Base-by-base conservation (phyloP, 2,888 invertebrate genomes). In the Campoplex capitator region DNA sequence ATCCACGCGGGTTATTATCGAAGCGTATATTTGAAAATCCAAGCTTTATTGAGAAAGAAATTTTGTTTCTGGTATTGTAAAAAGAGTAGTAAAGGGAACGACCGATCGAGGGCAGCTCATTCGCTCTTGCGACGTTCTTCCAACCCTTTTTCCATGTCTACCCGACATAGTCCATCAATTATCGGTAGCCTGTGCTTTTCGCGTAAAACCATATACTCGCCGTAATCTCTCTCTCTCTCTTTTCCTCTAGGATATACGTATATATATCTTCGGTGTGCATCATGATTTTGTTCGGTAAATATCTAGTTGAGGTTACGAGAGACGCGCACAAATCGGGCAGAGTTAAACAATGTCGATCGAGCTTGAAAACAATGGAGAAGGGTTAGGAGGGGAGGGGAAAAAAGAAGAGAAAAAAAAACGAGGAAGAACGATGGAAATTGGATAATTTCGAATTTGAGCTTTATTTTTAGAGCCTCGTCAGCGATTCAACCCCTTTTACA, bases 401-500 rank as follows among this genome's bases (percentile, higher is more conserved):
- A 51, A 71, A 13, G 56, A 65, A 13, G 77, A 13, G 77, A 65
- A 48, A 58, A 51, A 71, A 13, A 18, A 16, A 16, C 3, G 45
- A 58, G 58, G 28, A 58, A 28, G 18, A 71, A 18, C 42, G 51
- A 62, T 71, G 23, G 83, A 28, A 79, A 84, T 77, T 81, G 56
- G 74, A 83, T 75, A 73, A 70, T 83, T 81, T 78, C 54, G 86
- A 77, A 75, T 48, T 38, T 28, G 65, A 76, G 79, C 79, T 86
- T 78, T 70, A 58, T 83, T 84, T 62, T 71, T 77, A 42, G 73
- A 62, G 23, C 77, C 62, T 58, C 62, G 76, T 65, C 54, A 71
- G 67, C 68, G 79, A 80, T 86, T 83, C 51, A 78, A 58, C 76
- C 85, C 54, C 45, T 42, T 38, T 67, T 48, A 54, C 38, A 54